phyloP scores from a whole-genome alignment of 1,140 invertebrate species.

The Luehdorfia chinensis region DNA sequence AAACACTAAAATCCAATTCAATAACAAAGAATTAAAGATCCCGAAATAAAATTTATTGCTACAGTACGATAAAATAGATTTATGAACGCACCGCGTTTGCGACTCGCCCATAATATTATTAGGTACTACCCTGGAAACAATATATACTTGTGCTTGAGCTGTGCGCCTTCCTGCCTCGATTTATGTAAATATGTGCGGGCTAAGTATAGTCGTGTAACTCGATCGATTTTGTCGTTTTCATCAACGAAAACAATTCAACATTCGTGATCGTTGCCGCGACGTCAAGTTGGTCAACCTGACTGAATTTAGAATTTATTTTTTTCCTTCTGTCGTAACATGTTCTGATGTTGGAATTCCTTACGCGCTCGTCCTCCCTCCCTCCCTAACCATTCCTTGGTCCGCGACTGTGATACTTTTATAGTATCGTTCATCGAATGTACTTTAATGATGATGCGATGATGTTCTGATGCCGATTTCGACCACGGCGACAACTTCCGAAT shows the following conservation, averaged over 20 bases:
- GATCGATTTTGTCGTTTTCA: background rate
- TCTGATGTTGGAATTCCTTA: no score
- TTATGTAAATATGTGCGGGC: conserved; percentile 1
- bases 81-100: conserved; percentile 58
- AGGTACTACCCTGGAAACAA: conserved; percentile 51
- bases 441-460: no score
- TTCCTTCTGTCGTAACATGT: no score
- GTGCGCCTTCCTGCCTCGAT: background rate
- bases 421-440: no score
- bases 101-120: conserved; percentile 64
- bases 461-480: no score
- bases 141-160: conserved; percentile 24
- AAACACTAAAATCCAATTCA: conserved; percentile 77
- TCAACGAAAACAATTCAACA: background rate
- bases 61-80: conserved; percentile 75
- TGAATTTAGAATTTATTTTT: no score
- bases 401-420: no score
- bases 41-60: conserved; percentile 76
- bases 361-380: no score
- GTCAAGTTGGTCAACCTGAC: no score
- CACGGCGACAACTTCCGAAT: no score
- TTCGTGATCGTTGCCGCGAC: no score
- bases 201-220: conserved; percentile 6
- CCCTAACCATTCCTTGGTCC: no score
- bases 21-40: conserved; percentile 77